A percentile compares a stretch with the other conserved stretches of the same genome.
phyloP scores from a whole-genome alignment of 2,113 vertebrate species.

The Cyphomyrus plagiostoma region DNA sequence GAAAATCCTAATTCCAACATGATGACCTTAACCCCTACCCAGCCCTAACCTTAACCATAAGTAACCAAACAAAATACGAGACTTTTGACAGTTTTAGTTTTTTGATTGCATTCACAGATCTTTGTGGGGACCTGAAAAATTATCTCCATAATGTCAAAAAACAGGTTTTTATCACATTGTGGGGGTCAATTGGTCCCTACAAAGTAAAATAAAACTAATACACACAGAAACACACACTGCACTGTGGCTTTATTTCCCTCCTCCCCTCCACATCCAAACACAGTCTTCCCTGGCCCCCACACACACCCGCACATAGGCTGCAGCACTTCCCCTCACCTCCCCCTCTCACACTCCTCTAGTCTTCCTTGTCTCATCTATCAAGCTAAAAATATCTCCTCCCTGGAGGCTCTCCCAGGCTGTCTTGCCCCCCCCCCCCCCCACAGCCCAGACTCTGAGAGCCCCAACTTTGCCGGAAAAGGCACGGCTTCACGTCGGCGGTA shows the following conservation, averaged over 20 bases:
- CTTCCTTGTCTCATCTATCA: slow-evolving; percentile 38
- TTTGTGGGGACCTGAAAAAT: no score
- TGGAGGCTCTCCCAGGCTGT: slow-evolving; percentile 39
- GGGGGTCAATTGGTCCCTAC: no score
- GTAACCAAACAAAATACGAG: no score
- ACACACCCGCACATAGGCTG: neutral
- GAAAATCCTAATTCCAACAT: no score
- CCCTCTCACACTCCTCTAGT: neutral
- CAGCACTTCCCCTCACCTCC: slow-evolving; percentile 34
- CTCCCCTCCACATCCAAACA: neutral
- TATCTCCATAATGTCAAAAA: no score
- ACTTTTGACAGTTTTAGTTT: no score
- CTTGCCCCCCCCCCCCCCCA: neutral
- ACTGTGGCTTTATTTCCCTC: neutral
- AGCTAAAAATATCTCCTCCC: slow-evolving; percentile 54
- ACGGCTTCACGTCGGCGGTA: neutral
- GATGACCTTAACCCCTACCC: no score
- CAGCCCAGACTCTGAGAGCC: neutral
- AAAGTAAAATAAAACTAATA: no score
- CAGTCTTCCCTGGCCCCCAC: neutral
- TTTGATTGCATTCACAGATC: no score
- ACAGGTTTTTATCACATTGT: no score
- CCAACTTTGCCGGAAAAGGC: neutral
- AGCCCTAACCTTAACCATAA: no score
- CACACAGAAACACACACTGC: neutral